Evolutionary conservation across 2,113 vertebrate genomes (phyloP).

Genomic region (Poecile atricapillus): DNA sequence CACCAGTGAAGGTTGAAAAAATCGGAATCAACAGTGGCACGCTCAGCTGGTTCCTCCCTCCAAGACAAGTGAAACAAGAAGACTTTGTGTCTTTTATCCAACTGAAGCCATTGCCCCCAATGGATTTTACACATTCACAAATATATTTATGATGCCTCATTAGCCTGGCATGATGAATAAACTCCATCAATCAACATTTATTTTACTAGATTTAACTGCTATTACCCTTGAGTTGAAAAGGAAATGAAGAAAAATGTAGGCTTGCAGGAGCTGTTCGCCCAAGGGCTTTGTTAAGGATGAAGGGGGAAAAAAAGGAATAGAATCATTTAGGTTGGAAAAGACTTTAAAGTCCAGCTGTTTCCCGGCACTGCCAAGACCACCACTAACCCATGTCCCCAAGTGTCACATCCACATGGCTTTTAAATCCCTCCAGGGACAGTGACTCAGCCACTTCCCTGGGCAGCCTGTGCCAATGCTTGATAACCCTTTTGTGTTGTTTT

Average conservation of each 20-base stretch:
- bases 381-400: not conserved
- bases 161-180: conserved; percentile 35
- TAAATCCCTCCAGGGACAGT: not conserved
- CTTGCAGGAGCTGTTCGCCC: not conserved
- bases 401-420: not conserved
- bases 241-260: conserved; percentile 10
- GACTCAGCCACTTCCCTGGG: not conserved
- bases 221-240: conserved; percentile 19
- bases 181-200: conserved; percentile 44
- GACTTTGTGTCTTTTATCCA: not conserved
- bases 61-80: not conserved
- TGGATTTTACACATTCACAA: conserved; percentile 13
- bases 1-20: conserved; percentile 2
- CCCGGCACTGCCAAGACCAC: not conserved
- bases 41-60: not conserved
- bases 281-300: not conserved
- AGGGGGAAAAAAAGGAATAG: not conserved
- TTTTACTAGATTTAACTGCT: conserved; percentile 45
- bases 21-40: not conserved
- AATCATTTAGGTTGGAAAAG: not conserved
- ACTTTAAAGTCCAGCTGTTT: not conserved
- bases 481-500: not conserved
- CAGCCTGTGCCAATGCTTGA: not conserved
- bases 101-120: not conserved
- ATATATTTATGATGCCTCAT: conserved; percentile 51